phyloP scores from a whole-genome alignment of 2,888 invertebrate species.

The Erebia aethiops region DNA sequence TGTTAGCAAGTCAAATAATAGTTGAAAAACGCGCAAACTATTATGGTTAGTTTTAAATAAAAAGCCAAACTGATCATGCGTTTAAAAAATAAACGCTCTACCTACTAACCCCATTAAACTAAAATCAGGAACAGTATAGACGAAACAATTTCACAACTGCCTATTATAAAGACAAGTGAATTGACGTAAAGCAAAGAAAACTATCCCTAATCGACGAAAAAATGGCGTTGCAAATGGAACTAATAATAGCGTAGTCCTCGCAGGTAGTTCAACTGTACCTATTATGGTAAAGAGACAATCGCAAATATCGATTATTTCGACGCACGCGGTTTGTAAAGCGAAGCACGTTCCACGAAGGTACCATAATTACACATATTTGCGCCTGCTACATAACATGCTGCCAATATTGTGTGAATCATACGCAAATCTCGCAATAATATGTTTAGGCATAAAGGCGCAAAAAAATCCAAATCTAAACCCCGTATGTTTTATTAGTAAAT shows the following conservation, averaged over 20 bases:
- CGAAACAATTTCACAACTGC: not conserved
- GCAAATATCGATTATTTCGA: conserved; percentile 66
- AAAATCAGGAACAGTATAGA: no score
- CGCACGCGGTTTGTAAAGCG: conserved; percentile 36
- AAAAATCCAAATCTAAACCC: conserved; percentile 9
- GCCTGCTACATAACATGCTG: conserved; percentile 35
- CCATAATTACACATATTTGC: conserved; percentile 41
- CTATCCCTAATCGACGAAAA: not conserved
- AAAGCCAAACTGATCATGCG: not conserved
- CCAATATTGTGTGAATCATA: conserved; percentile 41
- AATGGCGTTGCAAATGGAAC: not conserved
- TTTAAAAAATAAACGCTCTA: not conserved
- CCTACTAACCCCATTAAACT: not conserved
- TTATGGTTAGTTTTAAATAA: not conserved
- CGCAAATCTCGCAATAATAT: conserved; percentile 24
- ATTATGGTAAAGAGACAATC: conserved; percentile 54
- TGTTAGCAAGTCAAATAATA: no score
- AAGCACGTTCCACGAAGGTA: conserved; percentile 35
- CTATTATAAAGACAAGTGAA: not conserved
- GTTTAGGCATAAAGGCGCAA: conserved; percentile 21
- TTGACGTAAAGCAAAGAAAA: not conserved
- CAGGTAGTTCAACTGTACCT: conserved; percentile 16
- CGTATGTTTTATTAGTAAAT: not conserved
- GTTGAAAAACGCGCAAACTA: no score
- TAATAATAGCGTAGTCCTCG: not conserved